Evolutionary conservation across 37 sponge, comb jelly and placozoan genomes (phyloP).

Genomic region (Bolinopsis microptera): DNA sequence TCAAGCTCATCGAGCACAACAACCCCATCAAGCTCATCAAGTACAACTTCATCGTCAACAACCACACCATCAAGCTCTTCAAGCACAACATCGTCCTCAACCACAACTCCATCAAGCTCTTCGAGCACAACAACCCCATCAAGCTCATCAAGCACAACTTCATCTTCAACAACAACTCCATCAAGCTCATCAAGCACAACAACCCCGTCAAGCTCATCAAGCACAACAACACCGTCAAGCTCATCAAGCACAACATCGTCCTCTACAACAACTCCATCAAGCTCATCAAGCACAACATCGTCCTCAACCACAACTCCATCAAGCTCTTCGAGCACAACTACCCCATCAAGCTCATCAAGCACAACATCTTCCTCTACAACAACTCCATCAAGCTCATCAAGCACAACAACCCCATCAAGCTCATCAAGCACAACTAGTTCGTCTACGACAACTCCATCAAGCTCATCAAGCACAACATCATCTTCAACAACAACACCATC

Average conservation of each 20-base stretch:
- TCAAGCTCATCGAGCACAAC: background rate
- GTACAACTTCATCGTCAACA: background rate
- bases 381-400: background rate
- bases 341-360: background rate
- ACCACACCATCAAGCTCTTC: background rate
- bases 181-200: background rate
- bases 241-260: too few relatives aligned
- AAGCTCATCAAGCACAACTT: background rate
- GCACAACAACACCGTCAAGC: background rate
- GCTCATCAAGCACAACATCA: background rate
- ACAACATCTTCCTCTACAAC: background rate
- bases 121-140: background rate
- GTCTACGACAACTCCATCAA: background rate
- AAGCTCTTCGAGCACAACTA: background rate
- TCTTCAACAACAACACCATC: background rate
- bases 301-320: background rate
- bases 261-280: background rate
- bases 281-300: background rate
- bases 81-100: too few relatives aligned
- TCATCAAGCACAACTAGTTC: background rate
- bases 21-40: background rate
- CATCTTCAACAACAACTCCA: background rate
- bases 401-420: background rate
- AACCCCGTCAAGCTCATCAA: background rate
- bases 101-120: background rate